These are phyloP conservation scores for Penelope pileata DNA, from an alignment of 2,113 vertebrate genomes.

Conservation along the genomic window DNA sequence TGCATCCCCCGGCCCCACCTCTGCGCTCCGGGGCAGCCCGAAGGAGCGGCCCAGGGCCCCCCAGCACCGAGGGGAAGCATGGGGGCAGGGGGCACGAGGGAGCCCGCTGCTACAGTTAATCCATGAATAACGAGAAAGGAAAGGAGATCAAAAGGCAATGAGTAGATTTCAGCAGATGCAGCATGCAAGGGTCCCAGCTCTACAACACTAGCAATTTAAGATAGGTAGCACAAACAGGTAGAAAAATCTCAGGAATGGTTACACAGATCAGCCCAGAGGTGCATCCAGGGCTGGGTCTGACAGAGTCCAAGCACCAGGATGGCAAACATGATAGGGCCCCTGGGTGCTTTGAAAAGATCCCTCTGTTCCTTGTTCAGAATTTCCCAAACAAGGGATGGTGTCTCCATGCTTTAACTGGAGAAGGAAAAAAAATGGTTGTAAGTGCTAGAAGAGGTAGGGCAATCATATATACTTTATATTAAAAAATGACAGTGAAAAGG, in stretches of 20 bases:
- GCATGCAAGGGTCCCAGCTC: neutral
- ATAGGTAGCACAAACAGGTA: neutral
- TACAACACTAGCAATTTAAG: neutral
- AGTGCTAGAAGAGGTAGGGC: neutral
- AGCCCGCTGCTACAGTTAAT: neutral
- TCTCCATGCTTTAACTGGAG: no score
- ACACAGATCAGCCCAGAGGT: neutral
- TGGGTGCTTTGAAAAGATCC: neutral
- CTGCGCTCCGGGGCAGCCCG: constrained; percentile 19
- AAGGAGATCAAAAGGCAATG: neutral
- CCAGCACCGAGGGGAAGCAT: no score
- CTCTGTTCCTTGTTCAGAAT: neutral
- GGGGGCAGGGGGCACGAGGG: no score
- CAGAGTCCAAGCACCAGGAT: neutral
- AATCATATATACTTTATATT: neutral
- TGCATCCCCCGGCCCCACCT: constrained; percentile 3
- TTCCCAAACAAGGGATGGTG: neutral
- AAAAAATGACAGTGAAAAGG: neutral
- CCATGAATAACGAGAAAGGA: neutral
- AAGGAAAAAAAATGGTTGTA: neutral
- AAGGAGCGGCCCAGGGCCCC: neutral
- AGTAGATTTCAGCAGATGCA: neutral
- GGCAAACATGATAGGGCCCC: neutral
- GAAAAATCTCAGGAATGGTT: neutral
- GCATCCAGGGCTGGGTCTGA: neutral